Evolutionary conservation across 2,113 vertebrate genomes (phyloP).

Genomic region (Chamaea fasciata): DNA sequence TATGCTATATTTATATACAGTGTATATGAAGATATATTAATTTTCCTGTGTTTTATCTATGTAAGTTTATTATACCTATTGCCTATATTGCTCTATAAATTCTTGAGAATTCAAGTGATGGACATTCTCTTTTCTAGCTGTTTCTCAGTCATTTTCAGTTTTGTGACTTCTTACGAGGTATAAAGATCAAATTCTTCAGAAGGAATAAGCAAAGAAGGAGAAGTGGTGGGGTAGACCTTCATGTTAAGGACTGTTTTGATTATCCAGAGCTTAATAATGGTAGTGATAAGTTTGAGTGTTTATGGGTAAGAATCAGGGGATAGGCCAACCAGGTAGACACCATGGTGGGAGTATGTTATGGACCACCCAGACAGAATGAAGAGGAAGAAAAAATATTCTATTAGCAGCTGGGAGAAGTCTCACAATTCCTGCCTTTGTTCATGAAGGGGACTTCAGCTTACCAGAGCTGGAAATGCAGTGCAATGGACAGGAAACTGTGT

Average conservation of each 20-base stretch:
- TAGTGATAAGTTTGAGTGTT: background rate
- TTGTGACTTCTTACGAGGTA: background rate
- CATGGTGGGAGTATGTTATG: background rate
- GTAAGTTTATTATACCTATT: background rate
- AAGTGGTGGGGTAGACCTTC: accelerated
- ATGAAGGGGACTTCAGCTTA: background rate
- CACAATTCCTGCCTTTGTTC: background rate
- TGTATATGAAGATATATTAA: background rate
- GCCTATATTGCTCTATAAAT: background rate
- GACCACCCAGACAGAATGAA: background rate
- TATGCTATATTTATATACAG: background rate
- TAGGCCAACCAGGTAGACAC: background rate
- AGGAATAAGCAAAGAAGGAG: background rate
- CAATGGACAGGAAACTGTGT: background rate
- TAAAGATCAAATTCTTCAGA: background rate
- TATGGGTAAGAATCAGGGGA: background rate
- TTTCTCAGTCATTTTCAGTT: background rate
- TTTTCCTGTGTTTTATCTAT: background rate
- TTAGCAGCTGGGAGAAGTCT: background rate
- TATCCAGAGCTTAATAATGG: background rate
- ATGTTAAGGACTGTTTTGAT: background rate
- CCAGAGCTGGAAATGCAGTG: background rate
- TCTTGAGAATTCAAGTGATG: background rate
- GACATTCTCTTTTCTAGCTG: background rate
- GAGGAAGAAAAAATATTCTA: background rate